phyloP scores from a whole-genome alignment of 2,113 vertebrate species.

The Planiliza haematocheilus region DNA sequence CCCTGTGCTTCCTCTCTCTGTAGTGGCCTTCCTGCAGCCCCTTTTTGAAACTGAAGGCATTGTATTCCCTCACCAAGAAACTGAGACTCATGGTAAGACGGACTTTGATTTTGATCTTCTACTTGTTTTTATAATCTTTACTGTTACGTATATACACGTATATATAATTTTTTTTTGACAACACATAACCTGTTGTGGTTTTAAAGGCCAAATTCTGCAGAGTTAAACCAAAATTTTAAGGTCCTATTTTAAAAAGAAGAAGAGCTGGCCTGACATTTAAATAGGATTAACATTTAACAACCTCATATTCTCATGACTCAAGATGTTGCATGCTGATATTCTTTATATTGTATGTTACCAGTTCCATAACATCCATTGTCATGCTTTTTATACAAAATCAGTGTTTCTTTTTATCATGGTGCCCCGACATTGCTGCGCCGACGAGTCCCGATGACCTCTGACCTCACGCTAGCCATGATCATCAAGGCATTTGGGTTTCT shows the following conservation, averaged over 20 bases:
- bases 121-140: slow-evolving; percentile 59
- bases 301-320: slow-evolving; percentile 58
- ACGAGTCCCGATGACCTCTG: slow-evolving; percentile 66
- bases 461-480: slow-evolving; percentile 74
- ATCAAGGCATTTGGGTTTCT: slow-evolving; percentile 49
- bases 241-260: neutral
- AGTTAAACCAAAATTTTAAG: slow-evolving; percentile 23
- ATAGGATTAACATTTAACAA: slow-evolving; percentile 58
- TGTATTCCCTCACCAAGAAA: slow-evolving; percentile 83
- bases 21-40: slow-evolving; percentile 84
- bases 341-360: slow-evolving; percentile 64
- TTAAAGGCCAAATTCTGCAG: slow-evolving; percentile 34
- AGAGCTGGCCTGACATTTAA: slow-evolving; percentile 35
- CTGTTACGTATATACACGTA: slow-evolving; percentile 32
- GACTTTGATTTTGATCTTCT: slow-evolving; percentile 79
- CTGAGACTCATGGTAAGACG: slow-evolving; percentile 83
- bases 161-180: slow-evolving; percentile 29
- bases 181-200: slow-evolving; percentile 18
- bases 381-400: slow-evolving; percentile 75
- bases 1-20: slow-evolving; percentile 83
- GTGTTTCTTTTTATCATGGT: slow-evolving; percentile 73
- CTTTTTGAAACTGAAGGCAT: slow-evolving; percentile 84
- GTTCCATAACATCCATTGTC: slow-evolving; percentile 77
- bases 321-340: slow-evolving; percentile 68
- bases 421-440: slow-evolving; percentile 55